A percentile compares a stretch with the other conserved stretches of the same genome.
phyloP scores from a whole-genome alignment of 2,797 vertebrate species.

The Crenichthys baileyi region DNA sequence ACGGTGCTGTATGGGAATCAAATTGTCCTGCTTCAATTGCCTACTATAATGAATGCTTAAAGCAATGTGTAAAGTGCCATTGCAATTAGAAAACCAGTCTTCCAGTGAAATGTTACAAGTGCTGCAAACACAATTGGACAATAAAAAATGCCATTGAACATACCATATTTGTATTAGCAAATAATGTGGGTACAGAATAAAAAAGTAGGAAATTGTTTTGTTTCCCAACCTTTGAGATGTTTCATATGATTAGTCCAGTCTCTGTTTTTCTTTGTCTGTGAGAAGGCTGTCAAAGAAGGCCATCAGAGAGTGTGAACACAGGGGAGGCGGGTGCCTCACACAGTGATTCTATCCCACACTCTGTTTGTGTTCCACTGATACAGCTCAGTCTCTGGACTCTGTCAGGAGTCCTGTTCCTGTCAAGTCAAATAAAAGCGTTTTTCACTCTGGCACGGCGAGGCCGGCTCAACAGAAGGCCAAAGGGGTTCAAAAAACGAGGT shows the following conservation, averaged over 20 bases:
- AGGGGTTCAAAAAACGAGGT: conserved; percentile 24
- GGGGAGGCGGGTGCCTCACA: conserved; percentile 48
- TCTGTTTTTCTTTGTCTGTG: conserved; percentile 48
- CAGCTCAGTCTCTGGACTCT: conserved; percentile 72
- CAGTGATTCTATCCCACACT: conserved; percentile 58
- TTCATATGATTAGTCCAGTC: conserved; percentile 41
- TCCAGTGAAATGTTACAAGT: neutral
- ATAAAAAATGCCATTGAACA: neutral
- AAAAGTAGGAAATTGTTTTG: conserved; percentile 14
- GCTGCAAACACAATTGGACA: neutral
- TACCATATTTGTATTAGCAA: neutral
- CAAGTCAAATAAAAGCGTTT: conserved; percentile 74
- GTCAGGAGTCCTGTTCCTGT: conserved; percentile 70
- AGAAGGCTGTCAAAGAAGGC: conserved; percentile 55
- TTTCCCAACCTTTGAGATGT: conserved; percentile 10
- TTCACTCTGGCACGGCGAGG: conserved; percentile 55
- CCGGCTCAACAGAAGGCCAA: conserved; percentile 51
- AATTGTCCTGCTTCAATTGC: neutral
- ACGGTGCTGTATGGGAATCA: neutral
- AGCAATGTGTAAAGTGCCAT: neutral
- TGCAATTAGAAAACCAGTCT: neutral
- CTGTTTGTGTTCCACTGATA: conserved; percentile 78
- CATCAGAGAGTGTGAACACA: conserved; percentile 67
- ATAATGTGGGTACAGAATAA: neutral
- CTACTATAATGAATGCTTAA: neutral